Percentiles rank a stretch among this genome's conserved stretches.
phyloP scores from a whole-genome alignment of 2,888 invertebrate genomes.

The Pammene fasciana region DNA sequence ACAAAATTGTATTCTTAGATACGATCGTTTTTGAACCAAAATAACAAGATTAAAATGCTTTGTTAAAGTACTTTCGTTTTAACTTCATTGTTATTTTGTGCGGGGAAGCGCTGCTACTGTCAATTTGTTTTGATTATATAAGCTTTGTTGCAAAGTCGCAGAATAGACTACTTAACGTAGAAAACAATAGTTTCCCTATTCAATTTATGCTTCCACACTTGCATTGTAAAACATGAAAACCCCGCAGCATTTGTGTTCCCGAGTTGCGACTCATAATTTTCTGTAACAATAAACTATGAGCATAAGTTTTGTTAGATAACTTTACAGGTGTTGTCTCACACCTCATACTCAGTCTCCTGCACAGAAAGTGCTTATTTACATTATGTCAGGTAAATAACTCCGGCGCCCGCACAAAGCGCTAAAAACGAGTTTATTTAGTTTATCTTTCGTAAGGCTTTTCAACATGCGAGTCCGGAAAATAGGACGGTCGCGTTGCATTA shows the following conservation, averaged over 20 bases:
- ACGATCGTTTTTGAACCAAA: constrained; percentile 27
- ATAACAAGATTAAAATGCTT: constrained; percentile 27
- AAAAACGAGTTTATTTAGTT: constrained; percentile 28
- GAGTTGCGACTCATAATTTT: constrained; percentile 27
- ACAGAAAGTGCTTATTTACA: constrained; percentile 32
- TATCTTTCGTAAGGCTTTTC: constrained; percentile 18
- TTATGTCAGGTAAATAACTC: constrained; percentile 35
- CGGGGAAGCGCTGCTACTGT: background rate
- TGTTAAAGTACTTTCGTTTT: constrained; percentile 24
- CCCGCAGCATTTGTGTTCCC: constrained; percentile 8
- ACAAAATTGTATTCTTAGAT: constrained; percentile 22
- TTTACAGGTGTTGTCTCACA: constrained; percentile 26
- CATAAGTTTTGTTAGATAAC: constrained; percentile 31
- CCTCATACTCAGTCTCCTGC: constrained; percentile 27
- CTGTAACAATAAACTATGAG: constrained; percentile 29
- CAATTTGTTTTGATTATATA: constrained; percentile 7
- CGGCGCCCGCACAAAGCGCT: constrained; percentile 14
- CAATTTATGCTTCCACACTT: constrained; percentile 8
- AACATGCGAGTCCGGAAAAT: constrained; percentile 46
- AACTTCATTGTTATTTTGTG: constrained; percentile 10
- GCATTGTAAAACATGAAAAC: constrained; percentile 18
- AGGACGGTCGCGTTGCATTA: constrained; percentile 58
- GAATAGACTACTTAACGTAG: background rate
- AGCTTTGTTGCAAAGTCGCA: background rate
- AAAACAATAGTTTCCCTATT: constrained; percentile 5